Conservation (phyloP, 2,113 vertebrate genomes). For the Rutilus rutilus region DNA sequence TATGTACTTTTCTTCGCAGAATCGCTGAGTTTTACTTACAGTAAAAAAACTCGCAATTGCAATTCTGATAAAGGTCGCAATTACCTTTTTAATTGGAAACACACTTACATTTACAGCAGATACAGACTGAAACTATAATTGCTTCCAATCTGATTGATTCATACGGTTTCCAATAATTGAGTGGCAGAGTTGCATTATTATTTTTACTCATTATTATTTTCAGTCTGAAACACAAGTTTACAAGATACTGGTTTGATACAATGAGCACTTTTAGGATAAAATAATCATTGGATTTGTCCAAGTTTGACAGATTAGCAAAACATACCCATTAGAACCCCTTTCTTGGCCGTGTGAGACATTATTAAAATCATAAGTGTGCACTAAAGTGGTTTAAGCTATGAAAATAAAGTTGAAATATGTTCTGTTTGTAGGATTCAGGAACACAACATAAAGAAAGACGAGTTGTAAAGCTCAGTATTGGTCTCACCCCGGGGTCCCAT, state of each 20-base stretch:
- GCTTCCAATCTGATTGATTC: not conserved
- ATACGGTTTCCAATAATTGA: too few relatives aligned
- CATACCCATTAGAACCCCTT: not conserved
- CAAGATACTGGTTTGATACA: not conserved
- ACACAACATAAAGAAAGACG: not conserved
- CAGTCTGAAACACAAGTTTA: not conserved
- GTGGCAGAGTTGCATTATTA: too few relatives aligned
- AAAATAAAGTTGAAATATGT: not conserved
- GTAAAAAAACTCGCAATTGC: too few relatives aligned
- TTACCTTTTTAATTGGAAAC: too few relatives aligned
- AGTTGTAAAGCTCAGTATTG: not conserved
- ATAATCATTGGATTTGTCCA: not conserved
- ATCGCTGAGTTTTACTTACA: too few relatives aligned
- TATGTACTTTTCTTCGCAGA: too few relatives aligned
- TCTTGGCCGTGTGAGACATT: not conserved
- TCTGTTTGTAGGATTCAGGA: not conserved
- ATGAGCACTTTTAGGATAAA: not conserved
- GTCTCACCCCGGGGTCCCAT: slow-evolving; percentile 92
- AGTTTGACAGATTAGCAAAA: not conserved
- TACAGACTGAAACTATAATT: not conserved
- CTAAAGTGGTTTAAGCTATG: not conserved
- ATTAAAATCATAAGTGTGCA: not conserved
- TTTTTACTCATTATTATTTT: not conserved
- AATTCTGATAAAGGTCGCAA: too few relatives aligned
- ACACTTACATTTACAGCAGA: too few relatives aligned